phyloP scores from a whole-genome alignment of 2,888 invertebrate species.

The Pandemis corylana region DNA sequence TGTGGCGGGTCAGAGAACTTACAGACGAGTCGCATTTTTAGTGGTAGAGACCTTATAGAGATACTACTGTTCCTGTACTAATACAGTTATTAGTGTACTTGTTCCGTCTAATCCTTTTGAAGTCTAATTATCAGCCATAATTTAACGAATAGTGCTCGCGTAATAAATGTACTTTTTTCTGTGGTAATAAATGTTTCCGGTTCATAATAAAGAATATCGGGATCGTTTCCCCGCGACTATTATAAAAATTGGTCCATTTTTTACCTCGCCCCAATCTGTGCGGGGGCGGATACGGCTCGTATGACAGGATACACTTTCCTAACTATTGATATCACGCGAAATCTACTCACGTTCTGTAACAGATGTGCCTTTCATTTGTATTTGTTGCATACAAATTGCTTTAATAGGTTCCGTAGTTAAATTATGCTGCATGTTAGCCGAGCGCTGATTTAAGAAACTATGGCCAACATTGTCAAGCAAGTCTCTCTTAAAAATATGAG shows the following conservation, averaged over 20 bases:
- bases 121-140: neutral
- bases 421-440: neutral
- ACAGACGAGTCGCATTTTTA: no score
- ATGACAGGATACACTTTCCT: slow-evolving; percentile 81
- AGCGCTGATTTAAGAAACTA: neutral
- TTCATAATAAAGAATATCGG: slow-evolving; percentile 75
- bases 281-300: slow-evolving; percentile 81
- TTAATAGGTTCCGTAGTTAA: slow-evolving; percentile 35
- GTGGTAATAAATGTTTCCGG: slow-evolving; percentile 81
- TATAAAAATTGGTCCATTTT: slow-evolving; percentile 83
- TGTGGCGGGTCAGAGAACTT: no score
- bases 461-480: no score
- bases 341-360: slow-evolving; percentile 69
- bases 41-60: neutral
- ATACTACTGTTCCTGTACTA: neutral
- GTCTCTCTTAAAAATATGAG: neutral
- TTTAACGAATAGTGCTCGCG: slow-evolving; percentile 5
- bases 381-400: slow-evolving; percentile 42
- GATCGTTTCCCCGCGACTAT: slow-evolving; percentile 73
- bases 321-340: slow-evolving; percentile 75
- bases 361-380: slow-evolving; percentile 64
- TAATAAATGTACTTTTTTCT: slow-evolving; percentile 59
- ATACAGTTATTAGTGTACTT: neutral
- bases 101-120: neutral
- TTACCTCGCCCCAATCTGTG: slow-evolving; percentile 72